Evolutionary conservation across 2,797 vertebrate genomes (phyloP).

Genomic region (Stomatorhinus walkeri): DNA sequence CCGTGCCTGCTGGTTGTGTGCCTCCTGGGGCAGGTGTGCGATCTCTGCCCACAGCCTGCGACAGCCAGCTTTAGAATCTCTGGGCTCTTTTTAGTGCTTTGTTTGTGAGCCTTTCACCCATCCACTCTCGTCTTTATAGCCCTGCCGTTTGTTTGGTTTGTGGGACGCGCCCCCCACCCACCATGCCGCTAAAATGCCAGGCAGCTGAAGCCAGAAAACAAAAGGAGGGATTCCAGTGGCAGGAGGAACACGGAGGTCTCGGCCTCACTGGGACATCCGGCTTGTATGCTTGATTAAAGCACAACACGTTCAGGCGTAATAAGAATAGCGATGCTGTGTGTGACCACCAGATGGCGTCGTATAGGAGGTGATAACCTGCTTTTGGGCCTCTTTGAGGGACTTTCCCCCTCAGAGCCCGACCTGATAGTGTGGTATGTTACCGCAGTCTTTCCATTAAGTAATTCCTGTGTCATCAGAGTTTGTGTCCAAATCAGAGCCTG

Average conservation of each 20-base stretch:
- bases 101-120: slow-evolving; percentile 31
- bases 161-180: slow-evolving; percentile 34
- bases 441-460: slow-evolving; percentile 6
- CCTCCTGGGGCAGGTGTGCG: not conserved
- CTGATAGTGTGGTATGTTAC: not conserved
- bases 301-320: not conserved
- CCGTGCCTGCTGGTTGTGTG: not conserved
- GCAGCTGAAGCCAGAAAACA: not conserved
- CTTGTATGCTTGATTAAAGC: not conserved
- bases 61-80: not conserved
- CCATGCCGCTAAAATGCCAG: not conserved
- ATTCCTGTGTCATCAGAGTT: not conserved
- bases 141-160: slow-evolving; percentile 52
- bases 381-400: not conserved
- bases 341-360: slow-evolving; percentile 41
- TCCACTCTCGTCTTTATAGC: slow-evolving; percentile 39
- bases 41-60: not conserved
- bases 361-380: not conserved
- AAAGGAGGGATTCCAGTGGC: not conserved
- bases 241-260: not conserved
- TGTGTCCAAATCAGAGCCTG: not conserved
- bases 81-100: slow-evolving; percentile 34
- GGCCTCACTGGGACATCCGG: slow-evolving; percentile 37
- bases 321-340: not conserved
- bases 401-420: not conserved